Percentiles rank a stretch among this genome's conserved stretches.
Evolutionary conservation across 2,888 invertebrate genomes (phyloP).

Genomic region (Smittia aterrima): DNA sequence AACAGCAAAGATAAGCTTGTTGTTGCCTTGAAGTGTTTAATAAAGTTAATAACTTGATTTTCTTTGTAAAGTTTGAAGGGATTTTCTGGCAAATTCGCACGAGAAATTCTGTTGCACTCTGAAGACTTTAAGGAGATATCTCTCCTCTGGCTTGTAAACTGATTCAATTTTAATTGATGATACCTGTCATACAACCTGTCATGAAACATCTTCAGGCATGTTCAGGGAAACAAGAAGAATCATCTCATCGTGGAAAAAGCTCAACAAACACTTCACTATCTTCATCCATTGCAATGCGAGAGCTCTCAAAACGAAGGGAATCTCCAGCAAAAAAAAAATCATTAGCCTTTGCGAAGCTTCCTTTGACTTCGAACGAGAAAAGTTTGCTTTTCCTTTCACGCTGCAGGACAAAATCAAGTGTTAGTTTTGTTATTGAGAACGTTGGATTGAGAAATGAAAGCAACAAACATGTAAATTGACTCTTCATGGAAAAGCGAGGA

Average conservation of each 20-base stretch:
- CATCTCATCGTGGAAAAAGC: not conserved
- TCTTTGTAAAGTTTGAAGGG: not conserved
- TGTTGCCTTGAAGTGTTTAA: not conserved
- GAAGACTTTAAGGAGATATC: not conserved
- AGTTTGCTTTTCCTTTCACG: not conserved
- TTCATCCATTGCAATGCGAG: too few relatives aligned
- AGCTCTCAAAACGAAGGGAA: not conserved
- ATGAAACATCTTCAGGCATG: too few relatives aligned
- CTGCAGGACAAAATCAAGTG: slow-evolving; percentile 25
- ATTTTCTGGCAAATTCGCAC: not conserved
- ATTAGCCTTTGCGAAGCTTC: not conserved
- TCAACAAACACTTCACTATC: not conserved
- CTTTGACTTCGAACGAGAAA: not conserved
- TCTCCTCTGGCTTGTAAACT: not conserved
- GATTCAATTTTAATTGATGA: not conserved
- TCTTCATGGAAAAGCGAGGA: not conserved
- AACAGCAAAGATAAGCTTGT: not conserved
- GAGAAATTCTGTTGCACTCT: not conserved
- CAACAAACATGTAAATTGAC: slow-evolving; percentile 29
- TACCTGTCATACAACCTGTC: not conserved
- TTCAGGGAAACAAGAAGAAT: too few relatives aligned
- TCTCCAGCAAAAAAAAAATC: not conserved
- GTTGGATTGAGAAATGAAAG: not conserved
- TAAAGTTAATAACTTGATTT: not conserved
- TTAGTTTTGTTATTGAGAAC: slow-evolving; percentile 21